Conservation (phyloP, 2,888 invertebrate species). For the Parnassius apollo region DNA sequence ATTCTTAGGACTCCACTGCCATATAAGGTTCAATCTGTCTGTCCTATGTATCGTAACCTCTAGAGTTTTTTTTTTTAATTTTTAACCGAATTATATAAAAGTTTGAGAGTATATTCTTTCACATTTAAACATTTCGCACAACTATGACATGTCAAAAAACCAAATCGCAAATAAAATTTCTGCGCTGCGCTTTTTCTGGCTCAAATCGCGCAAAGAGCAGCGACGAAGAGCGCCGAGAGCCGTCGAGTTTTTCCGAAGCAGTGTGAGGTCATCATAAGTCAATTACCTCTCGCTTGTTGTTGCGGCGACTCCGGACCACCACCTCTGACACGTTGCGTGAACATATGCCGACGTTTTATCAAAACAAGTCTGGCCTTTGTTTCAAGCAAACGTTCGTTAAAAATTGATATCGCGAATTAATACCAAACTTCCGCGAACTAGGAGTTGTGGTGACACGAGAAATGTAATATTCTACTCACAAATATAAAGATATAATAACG, state of each 20-base stretch:
- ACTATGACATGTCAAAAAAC: background rate
- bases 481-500: too few species aligned
- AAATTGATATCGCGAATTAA: background rate
- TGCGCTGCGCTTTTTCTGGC: conserved; percentile 4
- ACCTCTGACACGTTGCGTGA: conserved; percentile 25
- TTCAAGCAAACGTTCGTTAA: conserved; percentile 1
- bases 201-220: conserved; percentile 22
- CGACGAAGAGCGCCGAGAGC: conserved; percentile 53
- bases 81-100: too few species aligned
- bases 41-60: too few species aligned
- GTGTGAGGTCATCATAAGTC: conserved; percentile 83
- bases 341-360: conserved; percentile 15
- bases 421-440: background rate
- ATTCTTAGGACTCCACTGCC: too few species aligned
- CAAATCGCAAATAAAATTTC: conserved; percentile 10
- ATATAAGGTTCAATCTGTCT: too few species aligned
- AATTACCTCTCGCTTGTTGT: conserved; percentile 76
- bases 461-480: too few species aligned
- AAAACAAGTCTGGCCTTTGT: conserved; percentile 4
- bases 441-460: too few species aligned
- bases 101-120: too few species aligned
- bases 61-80: too few species aligned
- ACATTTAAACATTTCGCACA: background rate
- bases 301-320: conserved; percentile 34
- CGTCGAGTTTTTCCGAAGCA: conserved; percentile 69